Percentiles rank a stretch among this genome's conserved stretches.
Conservation (phyloP, 1,140 invertebrate species). For the Akabosia matsudoensis region DNA sequence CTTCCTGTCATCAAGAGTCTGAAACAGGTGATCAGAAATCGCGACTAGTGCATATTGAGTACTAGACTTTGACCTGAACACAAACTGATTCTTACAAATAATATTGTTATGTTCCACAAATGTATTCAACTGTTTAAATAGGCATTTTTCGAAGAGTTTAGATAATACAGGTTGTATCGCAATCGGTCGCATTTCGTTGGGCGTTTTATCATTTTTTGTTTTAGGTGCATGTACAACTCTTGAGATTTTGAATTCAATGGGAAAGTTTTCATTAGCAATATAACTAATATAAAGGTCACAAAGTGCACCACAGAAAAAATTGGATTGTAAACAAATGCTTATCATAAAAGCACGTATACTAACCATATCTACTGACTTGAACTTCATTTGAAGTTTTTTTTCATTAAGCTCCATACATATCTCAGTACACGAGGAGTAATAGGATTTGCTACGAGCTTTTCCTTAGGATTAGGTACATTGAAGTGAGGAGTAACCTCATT, state of each 20-base stretch:
- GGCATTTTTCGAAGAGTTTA: constrained; percentile 11
- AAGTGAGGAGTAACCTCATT: neutral
- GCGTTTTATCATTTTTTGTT: neutral
- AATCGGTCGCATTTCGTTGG: constrained; percentile 9
- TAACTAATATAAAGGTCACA: neutral
- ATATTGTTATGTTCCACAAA: neutral
- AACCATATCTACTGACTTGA: neutral
- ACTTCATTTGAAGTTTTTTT: neutral
- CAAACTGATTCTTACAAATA: constrained; percentile 21
- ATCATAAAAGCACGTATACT: neutral
- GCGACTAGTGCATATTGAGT: neutral
- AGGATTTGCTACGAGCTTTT: too few species aligned
- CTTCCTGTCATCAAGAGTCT: neutral
- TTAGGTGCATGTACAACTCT: constrained; percentile 3
- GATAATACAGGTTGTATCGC: constrained; percentile 1
- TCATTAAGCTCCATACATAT: neutral
- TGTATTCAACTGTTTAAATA: neutral
- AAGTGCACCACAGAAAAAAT: neutral
- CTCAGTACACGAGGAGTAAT: neutral
- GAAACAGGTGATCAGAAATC: constrained; percentile 21
- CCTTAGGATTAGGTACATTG: too few species aligned
- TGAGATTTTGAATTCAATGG: neutral
- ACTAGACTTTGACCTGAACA: constrained; percentile 21
- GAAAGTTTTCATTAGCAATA: neutral
- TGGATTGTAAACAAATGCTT: neutral